Base-by-base conservation (phyloP, 1,140 invertebrate genomes). In the Ceratina calcarata region DNA sequence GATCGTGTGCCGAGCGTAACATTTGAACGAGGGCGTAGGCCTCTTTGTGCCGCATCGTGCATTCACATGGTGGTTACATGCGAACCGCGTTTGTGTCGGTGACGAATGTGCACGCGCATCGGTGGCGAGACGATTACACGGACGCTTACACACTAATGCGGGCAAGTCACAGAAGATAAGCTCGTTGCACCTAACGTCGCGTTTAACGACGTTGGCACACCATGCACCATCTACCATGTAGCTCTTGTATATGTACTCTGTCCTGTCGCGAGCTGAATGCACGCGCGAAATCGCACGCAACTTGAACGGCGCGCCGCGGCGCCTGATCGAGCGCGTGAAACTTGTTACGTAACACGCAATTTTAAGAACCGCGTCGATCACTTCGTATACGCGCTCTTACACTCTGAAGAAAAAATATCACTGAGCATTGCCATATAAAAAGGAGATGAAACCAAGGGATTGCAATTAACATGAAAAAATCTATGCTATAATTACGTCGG, bases 1-100 rank as follows among this genome's bases (percentile, higher is more conserved):
- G 89, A 91, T 87, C 91, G 91, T 91, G 91, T 90, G 91, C 90
- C 91, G 74, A 85, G 86, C 87, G 90, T 91, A 91, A 91, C 91
- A 91, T 91, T 91, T 91, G 86, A 85, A 81, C 81, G 87, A 88
- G 86, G 89, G 90, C 90, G 90, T 91, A 90, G 87, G 83, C 83
- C 81, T 85, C 75, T 75, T 49, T 83, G 66, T 82, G 66, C 74
- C 71, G 79, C 68, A 66, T 79, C 87, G 78, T 86, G 76, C 74
- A 71, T 82, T 83, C 77, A 61, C 61, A 45, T 45, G 10, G 76
- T 70, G 78, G n/a, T 61, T 57, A 70, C 65, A 78, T 61, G 58
- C 49, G 45, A 78, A 27, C 2, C 8, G 58, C 4, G 51, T 4
- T 15, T n/a, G 76, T 78, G 68, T 78, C 37, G 64, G 75, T 77